Base-by-base conservation (phyloP, 2,797 vertebrate species). In the Nannoperca australis region DNA sequence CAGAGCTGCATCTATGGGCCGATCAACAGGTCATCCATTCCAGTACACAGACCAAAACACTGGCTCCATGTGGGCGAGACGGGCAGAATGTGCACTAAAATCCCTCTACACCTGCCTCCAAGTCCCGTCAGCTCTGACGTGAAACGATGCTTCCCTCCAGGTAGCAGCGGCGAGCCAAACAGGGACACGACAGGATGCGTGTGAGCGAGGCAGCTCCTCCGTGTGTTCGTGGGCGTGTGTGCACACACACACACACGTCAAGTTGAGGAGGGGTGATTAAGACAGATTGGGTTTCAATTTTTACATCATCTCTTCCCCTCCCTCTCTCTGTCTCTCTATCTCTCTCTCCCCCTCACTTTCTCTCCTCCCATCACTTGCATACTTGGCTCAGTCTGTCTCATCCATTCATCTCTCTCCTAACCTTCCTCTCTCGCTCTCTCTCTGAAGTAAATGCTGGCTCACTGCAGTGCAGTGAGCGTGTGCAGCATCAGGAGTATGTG, bases 401-500 rank as follows among this genome's bases (percentile, higher is more conserved):
- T 73, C 73, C 78, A 82, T 83, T 86, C 87, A 81, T 76, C 81
- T 79, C 73, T 58, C 70, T 77, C 79, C 68, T 72, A 32, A 27
- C 24, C 24, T 27, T 27, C 24, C 24, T 27, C 24, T 66, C 71
- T 64, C 20, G 3, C 69, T 38, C n/a, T 62, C 78, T 81, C 83
- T 89, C 89, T 94, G 85, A 78, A 83, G 92, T 92, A 94, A 89
- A 79, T 92, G 94, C 93, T 93, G 95, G 93, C 95, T 96, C 96
- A 97, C 96, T 97, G 96, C 96, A 96, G 95, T 94, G 95, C 94
- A 91, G 54, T 91, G 95, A 95, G 85, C 91, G 91, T 95, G 96
- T 95, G 95, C 95, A 95, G 96, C 94, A 95, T 90, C 89, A 92
- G 95, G 94, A 93, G 62, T 63, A 93, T 94, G 95, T 92, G 95